These are phyloP conservation scores for Andrena bucephala DNA, from an alignment of 2,888 invertebrate species.

Conservation along the genomic window DNA sequence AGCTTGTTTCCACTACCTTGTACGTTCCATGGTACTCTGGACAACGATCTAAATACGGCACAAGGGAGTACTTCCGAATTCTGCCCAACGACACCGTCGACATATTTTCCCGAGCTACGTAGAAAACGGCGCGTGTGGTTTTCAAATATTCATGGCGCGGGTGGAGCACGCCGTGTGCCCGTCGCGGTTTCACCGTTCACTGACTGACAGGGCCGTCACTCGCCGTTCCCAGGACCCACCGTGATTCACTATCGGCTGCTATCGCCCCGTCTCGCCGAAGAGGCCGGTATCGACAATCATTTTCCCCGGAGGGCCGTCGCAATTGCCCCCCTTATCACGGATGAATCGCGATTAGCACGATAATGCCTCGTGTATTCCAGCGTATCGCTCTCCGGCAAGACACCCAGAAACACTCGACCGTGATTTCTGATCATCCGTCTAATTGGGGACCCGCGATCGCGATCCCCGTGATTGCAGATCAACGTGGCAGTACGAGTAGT, in stretches of 20 bases:
- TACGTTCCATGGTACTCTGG: slow-evolving; percentile 78
- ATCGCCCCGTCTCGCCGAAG: slow-evolving; percentile 35
- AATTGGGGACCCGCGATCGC: not conserved
- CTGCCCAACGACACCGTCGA: slow-evolving; percentile 70
- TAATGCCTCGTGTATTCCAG: slow-evolving; percentile 40
- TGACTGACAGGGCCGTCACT: slow-evolving; percentile 31
- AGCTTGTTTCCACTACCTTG: slow-evolving; percentile 62
- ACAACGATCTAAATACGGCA: slow-evolving; percentile 78
- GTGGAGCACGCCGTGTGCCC: slow-evolving; percentile 14
- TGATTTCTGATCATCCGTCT: slow-evolving; percentile 3
- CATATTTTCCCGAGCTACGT: slow-evolving; percentile 47
- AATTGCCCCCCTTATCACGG: slow-evolving; percentile 55
- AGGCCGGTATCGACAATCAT: slow-evolving; percentile 53
- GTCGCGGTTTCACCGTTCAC: slow-evolving; percentile 57
- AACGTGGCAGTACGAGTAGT: no score
- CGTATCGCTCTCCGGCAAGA: not conserved
- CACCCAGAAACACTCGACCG: not conserved
- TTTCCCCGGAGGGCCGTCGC: slow-evolving; percentile 43
- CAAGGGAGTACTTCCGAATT: slow-evolving; percentile 78
- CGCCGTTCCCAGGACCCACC: slow-evolving; percentile 11
- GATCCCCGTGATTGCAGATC: not conserved
- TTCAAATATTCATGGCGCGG: slow-evolving; percentile 31
- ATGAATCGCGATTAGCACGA: slow-evolving; percentile 51
- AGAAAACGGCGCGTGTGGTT: slow-evolving; percentile 8
- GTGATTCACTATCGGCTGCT: slow-evolving; percentile 36